Percentiles rank a stretch among this genome's conserved stretches.
These are phyloP conservation scores for Arvicanthis niloticus DNA, from an alignment of 2,113 vertebrate species.

Conservation along the genomic window DNA sequence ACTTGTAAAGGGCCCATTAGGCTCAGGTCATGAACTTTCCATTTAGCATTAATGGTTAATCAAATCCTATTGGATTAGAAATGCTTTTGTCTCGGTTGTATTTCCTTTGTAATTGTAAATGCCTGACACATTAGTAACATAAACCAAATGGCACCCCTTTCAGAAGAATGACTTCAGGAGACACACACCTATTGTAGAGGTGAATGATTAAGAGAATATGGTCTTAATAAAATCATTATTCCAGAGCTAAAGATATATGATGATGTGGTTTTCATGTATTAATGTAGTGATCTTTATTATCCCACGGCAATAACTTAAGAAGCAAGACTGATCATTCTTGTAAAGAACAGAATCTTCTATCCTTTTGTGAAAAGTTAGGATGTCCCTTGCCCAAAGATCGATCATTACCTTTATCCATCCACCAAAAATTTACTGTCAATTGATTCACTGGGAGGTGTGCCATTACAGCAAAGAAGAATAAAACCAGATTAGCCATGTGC, in stretches of 20 bases:
- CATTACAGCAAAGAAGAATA: neutral
- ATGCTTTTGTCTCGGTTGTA: slow-evolving; percentile 60
- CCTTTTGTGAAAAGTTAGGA: neutral
- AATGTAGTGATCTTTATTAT: slow-evolving; percentile 28
- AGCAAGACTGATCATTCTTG: neutral
- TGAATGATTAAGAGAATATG: neutral
- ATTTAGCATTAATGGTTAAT: slow-evolving; percentile 77
- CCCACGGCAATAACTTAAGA: neutral
- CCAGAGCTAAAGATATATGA: neutral
- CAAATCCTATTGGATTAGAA: slow-evolving; percentile 73
- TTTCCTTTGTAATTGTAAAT: slow-evolving; percentile 69
- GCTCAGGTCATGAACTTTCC: slow-evolving; percentile 86
- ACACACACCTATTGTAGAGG: slow-evolving; percentile 13
- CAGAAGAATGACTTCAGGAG: neutral
- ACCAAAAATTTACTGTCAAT: neutral
- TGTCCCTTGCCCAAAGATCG: neutral
- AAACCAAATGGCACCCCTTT: slow-evolving; percentile 32
- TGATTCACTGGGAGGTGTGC: neutral
- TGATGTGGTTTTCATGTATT: neutral
- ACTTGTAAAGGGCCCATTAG: slow-evolving; percentile 88
- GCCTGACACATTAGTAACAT: slow-evolving; percentile 40
- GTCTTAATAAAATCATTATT: slow-evolving; percentile 47
- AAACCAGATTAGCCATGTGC: neutral
- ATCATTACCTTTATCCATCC: slow-evolving; percentile 7
- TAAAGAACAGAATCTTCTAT: neutral